phyloP scores from a whole-genome alignment of 2,888 invertebrate species.

The Stegophylla sp. region DNA sequence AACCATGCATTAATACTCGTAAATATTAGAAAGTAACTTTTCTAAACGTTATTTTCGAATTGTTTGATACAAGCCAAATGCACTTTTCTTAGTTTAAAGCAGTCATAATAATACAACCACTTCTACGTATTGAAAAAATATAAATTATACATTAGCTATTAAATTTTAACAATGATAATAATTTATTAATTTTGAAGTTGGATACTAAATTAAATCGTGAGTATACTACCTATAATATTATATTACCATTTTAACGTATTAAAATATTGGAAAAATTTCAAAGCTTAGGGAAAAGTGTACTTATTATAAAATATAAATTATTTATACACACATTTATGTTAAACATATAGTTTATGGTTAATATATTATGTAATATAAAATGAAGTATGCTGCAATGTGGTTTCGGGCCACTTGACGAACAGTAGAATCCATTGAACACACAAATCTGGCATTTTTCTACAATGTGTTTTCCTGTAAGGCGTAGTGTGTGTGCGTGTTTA shows the following conservation, averaged over 20 bases:
- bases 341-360: not conserved
- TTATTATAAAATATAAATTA: constrained; percentile 10
- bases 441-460: constrained; percentile 52
- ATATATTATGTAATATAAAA: constrained; percentile 29
- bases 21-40: constrained; percentile 42
- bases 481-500: constrained; percentile 37
- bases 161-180: constrained; percentile 14
- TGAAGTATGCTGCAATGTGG: constrained; percentile 6
- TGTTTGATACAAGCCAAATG: not conserved
- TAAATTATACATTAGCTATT: not conserved
- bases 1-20: constrained; percentile 21
- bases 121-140: not conserved
- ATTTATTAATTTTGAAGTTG: not conserved
- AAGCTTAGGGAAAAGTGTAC: no score
- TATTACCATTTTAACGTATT: constrained; percentile 25
- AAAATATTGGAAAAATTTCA: not conserved
- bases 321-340: not conserved
- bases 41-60: constrained; percentile 15
- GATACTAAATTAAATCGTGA: not conserved
- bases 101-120: not conserved
- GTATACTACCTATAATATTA: no score
- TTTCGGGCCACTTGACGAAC: constrained; percentile 46
- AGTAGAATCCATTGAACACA: constrained; percentile 48
- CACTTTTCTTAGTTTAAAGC: not conserved
- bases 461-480: constrained; percentile 38